Conservation (phyloP, 2,888 invertebrate species). For the Lepeophtheirus nordmannii region DNA sequence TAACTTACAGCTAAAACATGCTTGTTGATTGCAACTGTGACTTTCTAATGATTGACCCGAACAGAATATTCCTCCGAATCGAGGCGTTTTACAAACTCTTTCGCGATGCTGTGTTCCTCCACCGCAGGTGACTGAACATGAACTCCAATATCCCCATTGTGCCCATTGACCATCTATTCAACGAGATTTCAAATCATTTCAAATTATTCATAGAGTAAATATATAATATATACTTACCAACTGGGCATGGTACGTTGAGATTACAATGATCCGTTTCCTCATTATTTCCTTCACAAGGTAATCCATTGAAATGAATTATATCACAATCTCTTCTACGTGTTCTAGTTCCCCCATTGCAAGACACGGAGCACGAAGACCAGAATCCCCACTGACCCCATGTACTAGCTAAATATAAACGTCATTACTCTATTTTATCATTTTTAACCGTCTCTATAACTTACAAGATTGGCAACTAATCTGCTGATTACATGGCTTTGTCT, state of each 20-base stretch:
- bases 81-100: neutral
- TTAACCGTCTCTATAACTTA: neutral
- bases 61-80: neutral
- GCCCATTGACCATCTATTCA: constrained; percentile 2
- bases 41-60: neutral
- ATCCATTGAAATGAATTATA: neutral
- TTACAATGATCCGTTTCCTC: neutral
- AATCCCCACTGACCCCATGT: neutral
- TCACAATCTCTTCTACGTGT: neutral
- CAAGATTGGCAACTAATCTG: neutral
- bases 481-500: neutral
- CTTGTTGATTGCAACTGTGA: neutral
- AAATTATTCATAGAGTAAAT: no score
- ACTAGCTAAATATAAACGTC: neutral
- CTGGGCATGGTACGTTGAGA: neutral
- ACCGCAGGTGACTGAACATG: constrained; percentile 32
- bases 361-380: neutral
- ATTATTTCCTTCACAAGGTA: neutral
- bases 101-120: neutral
- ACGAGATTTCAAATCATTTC: neutral
- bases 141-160: constrained; percentile 32
- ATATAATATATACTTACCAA: neutral
- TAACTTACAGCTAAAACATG: neutral
- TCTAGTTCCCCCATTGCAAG: neutral
- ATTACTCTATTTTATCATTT: no score